Evolutionary conservation across 1,140 invertebrate species (phyloP).

Genomic region (Phortica variegata): DNA sequence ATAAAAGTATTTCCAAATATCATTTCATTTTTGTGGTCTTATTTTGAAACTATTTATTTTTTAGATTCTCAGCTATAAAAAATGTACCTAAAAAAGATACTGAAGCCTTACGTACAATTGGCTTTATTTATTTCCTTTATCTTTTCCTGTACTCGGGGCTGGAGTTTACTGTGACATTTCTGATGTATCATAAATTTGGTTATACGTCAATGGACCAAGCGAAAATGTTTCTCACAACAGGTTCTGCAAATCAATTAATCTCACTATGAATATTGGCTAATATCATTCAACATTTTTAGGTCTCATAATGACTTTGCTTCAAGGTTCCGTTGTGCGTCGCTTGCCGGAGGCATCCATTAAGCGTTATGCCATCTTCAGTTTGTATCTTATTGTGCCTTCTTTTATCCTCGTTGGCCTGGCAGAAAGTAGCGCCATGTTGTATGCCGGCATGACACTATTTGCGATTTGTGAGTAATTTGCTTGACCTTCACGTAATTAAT

Average conservation of each 20-base stretch:
- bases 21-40: too few species aligned
- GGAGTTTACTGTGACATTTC: slow-evolving; percentile 96
- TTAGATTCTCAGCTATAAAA: slow-evolving; percentile 67
- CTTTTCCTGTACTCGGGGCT: slow-evolving; percentile 96
- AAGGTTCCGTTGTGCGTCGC: slow-evolving; percentile 84
- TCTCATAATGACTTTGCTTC: slow-evolving; percentile 87
- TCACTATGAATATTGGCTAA: slow-evolving; percentile 1
- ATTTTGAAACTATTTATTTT: slow-evolving; percentile 34
- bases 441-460: slow-evolving; percentile 83
- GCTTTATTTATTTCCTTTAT: slow-evolving; percentile 90
- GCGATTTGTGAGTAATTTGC: slow-evolving; percentile 83
- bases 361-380: slow-evolving; percentile 71
- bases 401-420: slow-evolving; percentile 83
- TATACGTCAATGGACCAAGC: slow-evolving; percentile 96
- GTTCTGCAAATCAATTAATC: slow-evolving; percentile 50
- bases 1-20: too few species aligned
- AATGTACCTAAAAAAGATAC: slow-evolving; percentile 63
- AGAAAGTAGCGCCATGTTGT: slow-evolving; percentile 62
- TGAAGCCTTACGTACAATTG: slow-evolving; percentile 70
- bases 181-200: slow-evolving; percentile 89
- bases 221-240: slow-evolving; percentile 95
- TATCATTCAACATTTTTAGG: slow-evolving; percentile 39
- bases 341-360: slow-evolving; percentile 76
- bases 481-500: slow-evolving; percentile 13
- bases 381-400: slow-evolving; percentile 84